A percentile compares a stretch with the other conserved stretches of the same genome.
phyloP scores from a whole-genome alignment of 2,113 vertebrate species.

The Calidris pygmaea region DNA sequence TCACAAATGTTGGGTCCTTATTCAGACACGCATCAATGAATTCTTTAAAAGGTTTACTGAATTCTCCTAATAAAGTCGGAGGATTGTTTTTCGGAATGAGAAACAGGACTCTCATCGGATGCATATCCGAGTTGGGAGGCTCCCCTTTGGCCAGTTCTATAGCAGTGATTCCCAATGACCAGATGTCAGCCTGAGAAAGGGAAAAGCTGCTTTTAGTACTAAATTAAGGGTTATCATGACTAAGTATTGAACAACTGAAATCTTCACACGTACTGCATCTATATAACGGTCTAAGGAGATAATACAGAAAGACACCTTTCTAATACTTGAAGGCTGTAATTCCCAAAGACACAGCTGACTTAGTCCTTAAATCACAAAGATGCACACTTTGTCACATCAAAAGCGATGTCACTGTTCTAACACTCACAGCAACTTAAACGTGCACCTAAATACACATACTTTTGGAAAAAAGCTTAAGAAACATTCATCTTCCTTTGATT shows the following conservation, averaged over 20 bases:
- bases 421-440: not conserved
- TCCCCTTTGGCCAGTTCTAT: conserved; percentile 94
- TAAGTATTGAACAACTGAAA: not conserved
- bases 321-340: not conserved
- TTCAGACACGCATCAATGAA: conserved; percentile 93
- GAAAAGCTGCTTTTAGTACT: not conserved
- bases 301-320: not conserved
- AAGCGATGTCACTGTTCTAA: not conserved
- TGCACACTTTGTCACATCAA: not conserved
- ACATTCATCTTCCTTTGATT: not conserved
- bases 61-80: conserved; percentile 85
- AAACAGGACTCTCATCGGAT: conserved; percentile 92
- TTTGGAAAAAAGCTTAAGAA: not conserved
- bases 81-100: conserved; percentile 93
- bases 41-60: conserved; percentile 92
- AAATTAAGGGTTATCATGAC: not conserved
- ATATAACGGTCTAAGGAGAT: not conserved
- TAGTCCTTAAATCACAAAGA: not conserved
- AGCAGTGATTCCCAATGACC: conserved; percentile 92
- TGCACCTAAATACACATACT: not conserved
- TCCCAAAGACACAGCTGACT: not conserved
- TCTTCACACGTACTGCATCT: not conserved
- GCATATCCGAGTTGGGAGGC: conserved; percentile 92
- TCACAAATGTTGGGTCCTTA: conserved; percentile 91
- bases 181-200: conserved; percentile 86